Evolutionary conservation across 1,140 invertebrate species (phyloP).

Genomic region (Dufourea novaeangliae): DNA sequence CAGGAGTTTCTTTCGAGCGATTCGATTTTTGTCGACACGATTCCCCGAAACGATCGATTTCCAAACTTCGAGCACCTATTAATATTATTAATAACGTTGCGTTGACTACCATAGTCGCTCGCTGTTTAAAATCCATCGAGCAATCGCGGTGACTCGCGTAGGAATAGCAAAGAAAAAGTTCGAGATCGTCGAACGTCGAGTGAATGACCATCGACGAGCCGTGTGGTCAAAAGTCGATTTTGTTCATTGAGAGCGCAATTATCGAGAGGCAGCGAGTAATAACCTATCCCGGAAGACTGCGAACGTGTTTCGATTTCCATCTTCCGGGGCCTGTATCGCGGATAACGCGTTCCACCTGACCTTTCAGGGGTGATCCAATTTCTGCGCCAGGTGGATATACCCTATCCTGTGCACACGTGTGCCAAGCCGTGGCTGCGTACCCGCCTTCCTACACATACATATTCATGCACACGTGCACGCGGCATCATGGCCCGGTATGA

Average conservation of each 20-base stretch:
- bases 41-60: no score
- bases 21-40: neutral
- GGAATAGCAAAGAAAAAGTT: neutral
- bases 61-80: no score
- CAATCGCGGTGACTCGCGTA: neutral
- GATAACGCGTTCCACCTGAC: slow-evolving; percentile 24
- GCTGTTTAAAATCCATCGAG: no score
- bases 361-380: slow-evolving; percentile 59
- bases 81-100: no score
- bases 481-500: slow-evolving; percentile 47
- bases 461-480: slow-evolving; percentile 18
- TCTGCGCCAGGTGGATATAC: slow-evolving; percentile 37
- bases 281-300: neutral
- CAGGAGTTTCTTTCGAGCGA: neutral
- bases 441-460: neutral
- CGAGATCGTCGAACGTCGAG: neutral
- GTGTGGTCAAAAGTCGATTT: slow-evolving; percentile 3
- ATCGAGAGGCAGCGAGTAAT: neutral
- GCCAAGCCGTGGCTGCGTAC: neutral
- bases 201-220: neutral
- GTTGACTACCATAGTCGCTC: no score
- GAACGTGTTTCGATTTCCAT: slow-evolving; percentile 31
- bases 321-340: slow-evolving; percentile 28
- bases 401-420: neutral
- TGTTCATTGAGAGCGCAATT: slow-evolving; percentile 1